A percentile compares a stretch with the other conserved stretches of the same genome.
These are phyloP conservation scores for Leucosticte australis DNA, from an alignment of 2,113 vertebrate species.

Conservation along the genomic window DNA sequence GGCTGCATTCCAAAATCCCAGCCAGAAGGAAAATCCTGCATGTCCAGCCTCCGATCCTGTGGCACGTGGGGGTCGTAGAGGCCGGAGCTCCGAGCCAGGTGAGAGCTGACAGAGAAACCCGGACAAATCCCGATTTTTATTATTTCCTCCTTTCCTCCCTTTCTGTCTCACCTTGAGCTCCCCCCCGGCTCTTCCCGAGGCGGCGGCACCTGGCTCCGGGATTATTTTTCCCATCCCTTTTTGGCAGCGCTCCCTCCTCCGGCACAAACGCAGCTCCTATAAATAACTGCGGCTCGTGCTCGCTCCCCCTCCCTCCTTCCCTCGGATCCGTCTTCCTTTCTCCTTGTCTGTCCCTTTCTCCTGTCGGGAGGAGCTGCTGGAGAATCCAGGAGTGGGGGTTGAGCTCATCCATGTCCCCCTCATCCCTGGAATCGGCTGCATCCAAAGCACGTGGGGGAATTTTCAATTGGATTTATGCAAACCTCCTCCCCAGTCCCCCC, in stretches of 20 bases:
- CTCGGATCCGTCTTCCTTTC: not conserved
- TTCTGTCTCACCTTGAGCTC: not conserved
- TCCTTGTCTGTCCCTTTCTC: not conserved
- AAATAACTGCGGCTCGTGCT: conserved; percentile 58
- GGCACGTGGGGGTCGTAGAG: fast-evolving
- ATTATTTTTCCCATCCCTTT: conserved; percentile 63
- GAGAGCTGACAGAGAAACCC: not conserved
- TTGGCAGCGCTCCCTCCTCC: conserved; percentile 44
- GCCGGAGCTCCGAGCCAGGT: not conserved
- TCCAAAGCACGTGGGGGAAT: fast-evolving
- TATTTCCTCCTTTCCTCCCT: not conserved
- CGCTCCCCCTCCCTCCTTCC: not conserved
- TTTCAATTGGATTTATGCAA: not conserved
- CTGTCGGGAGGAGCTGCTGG: not conserved
- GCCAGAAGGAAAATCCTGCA: fast-evolving
- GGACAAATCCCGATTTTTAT: fast-evolving
- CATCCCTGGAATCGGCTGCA: not conserved
- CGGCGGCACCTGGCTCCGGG: conserved; percentile 41
- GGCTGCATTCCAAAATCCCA: fast-evolving
- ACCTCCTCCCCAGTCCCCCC: too few species aligned
- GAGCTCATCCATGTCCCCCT: fast-evolving
- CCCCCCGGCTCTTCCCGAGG: conserved; percentile 13
- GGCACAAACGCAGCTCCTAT: conserved; percentile 35
- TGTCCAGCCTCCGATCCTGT: fast-evolving
- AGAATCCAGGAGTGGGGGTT: not conserved